Evolutionary conservation across 37 sponge, comb jelly and placozoan species (phyloP), one percentile per base, ranked within the genome.

Genomic region (Cliona cf. orientalis): DNA sequence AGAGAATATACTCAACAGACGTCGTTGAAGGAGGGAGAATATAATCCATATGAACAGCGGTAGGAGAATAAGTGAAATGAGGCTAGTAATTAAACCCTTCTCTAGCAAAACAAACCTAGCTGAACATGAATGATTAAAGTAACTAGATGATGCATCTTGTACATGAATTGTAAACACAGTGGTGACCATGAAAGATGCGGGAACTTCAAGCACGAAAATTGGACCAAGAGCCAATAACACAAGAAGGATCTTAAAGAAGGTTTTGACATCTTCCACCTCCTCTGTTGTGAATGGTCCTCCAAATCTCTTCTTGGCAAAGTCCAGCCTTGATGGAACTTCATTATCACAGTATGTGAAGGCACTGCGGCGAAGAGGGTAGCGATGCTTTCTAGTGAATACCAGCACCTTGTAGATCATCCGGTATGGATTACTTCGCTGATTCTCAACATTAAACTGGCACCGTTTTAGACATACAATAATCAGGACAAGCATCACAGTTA

Each of bases 201-300:
- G 63, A 6, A n/a, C 26, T 12, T 61, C 63, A 25, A n/a, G 26
- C 6, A 61, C 28, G 26, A 25, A 61, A 5, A 61, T 28, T 25
- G 63, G 63, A 25, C 63, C 63, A 21, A 61, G 28, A 22, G 26
- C 17, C 6, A 61, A 22, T n/a, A 61, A 28, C 6, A 61, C 28
- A 12, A 22, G 5, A n/a, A 61, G 28, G 5, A 61, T n/a, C 7
- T 22, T 61, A 6, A 25, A 6, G 25, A 61, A 22, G 12, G 63
- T 25, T 22, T 61, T 61, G 17, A 61, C 63, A 61, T 61, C 63
- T 61, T 61, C 63, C 63, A 61, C 63, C 12, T 61, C 63, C 23
- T 12, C 22, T 12, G 63, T n/a, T 6, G 63, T 61, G 63, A 61
- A 61, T 11, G 63, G 63, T n/a, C 63, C 63, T 7, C 63, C 63